Evolutionary conservation across 2,113 vertebrate species (phyloP), one percentile per base, ranked within the genome.

Genomic region (Dipodomys stephensi): DNA sequence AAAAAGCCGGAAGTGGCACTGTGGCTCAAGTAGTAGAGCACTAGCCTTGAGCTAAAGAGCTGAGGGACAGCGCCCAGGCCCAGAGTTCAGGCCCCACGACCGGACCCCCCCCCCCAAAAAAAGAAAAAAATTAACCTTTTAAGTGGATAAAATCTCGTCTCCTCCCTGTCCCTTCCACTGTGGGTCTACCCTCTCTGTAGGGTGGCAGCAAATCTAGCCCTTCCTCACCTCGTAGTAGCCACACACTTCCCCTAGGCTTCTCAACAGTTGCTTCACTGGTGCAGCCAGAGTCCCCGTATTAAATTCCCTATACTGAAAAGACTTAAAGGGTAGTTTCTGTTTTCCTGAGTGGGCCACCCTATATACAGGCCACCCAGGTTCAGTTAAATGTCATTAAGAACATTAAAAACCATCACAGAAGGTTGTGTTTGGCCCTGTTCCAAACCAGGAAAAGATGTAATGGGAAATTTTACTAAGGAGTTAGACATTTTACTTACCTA

Each of bases 401-500:
- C 8, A 79, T 35, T 87, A 83, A 83, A 83, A 90, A 84, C 23
- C 28, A 30, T 15, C 39, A 88, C 7, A 74, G n/a, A 28, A 18
- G 19, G 44, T 74, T 49, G 82, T 78, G 68, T 74, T 49, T 82
- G 77, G 32, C 12, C 53, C 27, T 88, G 8, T 87, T 83, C 46
- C 65, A 86, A 82, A 88, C 16, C 30, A n/a, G 44, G 57, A 82
- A 88, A 90, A 86, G 20, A 68, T 15, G 76, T 5, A 71, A 13
- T 25, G 39, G 35, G 39, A 78, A 62, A 73, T 32, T 32, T 74
- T 39, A 73, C 28, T 20, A 44, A 81, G 28, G 2, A 32, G 6
- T 23, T 30, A 71, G 25, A 74, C 15, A 13, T 32, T 91, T 46
- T 72, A 97, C 99, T 98, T 98, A 99, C 99, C 99, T 0, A 99